These are phyloP conservation scores for Scaeva pyrastri DNA, from an alignment of 2,888 invertebrate genomes.

Conservation along the genomic window DNA sequence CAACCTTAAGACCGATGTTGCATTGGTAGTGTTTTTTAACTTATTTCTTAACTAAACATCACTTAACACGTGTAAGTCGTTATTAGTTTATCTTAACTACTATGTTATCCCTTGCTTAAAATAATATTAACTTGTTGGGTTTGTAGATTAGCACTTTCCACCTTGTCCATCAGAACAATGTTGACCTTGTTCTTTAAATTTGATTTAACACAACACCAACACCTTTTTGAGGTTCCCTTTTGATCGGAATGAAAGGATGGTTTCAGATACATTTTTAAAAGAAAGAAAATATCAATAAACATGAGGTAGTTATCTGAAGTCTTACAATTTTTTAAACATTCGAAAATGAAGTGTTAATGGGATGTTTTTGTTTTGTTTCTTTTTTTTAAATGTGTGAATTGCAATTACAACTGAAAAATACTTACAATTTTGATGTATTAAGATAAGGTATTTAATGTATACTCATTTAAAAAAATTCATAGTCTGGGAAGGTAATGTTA, in stretches of 20 bases:
- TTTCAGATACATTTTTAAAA: conserved; percentile 1
- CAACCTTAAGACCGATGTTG: background rate
- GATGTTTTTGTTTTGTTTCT: background rate
- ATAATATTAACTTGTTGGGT: background rate
- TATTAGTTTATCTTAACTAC: background rate
- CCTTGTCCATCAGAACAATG: conserved; percentile 47
- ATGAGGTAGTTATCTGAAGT: background rate
- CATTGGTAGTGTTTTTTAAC: too few relatives aligned
- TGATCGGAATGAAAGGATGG: background rate
- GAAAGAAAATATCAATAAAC: background rate
- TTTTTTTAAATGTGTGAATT: background rate
- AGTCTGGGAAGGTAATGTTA: too few relatives aligned
- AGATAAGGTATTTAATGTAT: background rate
- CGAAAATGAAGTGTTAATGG: conserved; percentile 18
- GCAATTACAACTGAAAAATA: conserved; percentile 1
- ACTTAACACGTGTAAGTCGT: background rate
- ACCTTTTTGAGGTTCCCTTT: background rate
- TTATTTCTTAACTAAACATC: background rate
- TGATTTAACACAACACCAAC: conserved; percentile 48
- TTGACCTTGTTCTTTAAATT: conserved; percentile 72
- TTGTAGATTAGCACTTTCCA: conserved; percentile 56
- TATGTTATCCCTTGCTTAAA: background rate
- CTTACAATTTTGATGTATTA: background rate
- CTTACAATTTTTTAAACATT: background rate
- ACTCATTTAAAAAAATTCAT: too few relatives aligned